These are phyloP conservation scores for Cariama cristata DNA, from an alignment of 2,113 vertebrate species.

Conservation along the genomic window DNA sequence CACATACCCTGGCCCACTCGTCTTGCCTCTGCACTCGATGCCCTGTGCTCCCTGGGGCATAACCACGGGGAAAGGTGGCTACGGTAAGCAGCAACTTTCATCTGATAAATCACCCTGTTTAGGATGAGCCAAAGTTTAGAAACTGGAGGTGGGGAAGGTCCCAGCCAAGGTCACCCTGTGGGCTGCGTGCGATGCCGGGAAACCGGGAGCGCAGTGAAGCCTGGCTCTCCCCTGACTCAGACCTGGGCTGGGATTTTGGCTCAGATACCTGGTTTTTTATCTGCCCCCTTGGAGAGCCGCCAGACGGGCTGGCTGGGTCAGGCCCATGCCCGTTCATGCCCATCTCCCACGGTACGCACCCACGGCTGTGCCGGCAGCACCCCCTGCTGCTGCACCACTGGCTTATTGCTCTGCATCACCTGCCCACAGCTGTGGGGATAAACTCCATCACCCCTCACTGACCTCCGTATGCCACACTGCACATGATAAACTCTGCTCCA, in stretches of 20 bases:
- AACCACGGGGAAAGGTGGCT: not conserved
- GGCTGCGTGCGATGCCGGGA: not conserved
- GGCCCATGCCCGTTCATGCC: accelerated
- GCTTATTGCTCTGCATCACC: accelerated
- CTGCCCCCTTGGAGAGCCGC: not conserved
- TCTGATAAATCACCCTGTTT: not conserved
- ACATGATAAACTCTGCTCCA: not conserved
- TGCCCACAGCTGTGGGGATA: not conserved
- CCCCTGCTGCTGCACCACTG: accelerated
- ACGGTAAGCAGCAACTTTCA: not conserved
- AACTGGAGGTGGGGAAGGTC: not conserved
- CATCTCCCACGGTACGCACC: not conserved
- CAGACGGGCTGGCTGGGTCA: not conserved
- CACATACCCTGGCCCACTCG: accelerated
- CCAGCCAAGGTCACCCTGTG: accelerated
- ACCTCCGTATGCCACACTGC: not conserved
- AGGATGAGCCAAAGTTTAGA: not conserved
- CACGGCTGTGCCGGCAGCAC: accelerated
- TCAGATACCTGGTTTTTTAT: not conserved
- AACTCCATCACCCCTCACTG: accelerated
- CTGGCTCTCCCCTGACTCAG: not conserved
- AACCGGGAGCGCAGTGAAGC: not conserved
- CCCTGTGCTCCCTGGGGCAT: not conserved
- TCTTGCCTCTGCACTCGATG: not conserved
- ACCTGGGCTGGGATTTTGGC: not conserved